Evolutionary conservation across 2,797 vertebrate species (phyloP).

Genomic region (Carduelis carduelis): DNA sequence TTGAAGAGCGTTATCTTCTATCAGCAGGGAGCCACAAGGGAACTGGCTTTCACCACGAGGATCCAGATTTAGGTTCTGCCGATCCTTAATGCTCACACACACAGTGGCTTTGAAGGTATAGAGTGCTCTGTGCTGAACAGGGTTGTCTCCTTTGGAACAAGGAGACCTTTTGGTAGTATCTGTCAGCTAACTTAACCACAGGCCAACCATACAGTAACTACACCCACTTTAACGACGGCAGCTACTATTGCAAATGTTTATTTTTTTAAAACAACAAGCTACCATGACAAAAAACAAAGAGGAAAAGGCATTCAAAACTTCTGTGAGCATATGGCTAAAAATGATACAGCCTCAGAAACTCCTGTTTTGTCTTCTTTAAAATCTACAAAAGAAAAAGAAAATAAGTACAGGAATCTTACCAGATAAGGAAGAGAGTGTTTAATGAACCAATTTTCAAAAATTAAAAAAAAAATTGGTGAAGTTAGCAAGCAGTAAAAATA

Average conservation of each 20-base stretch:
- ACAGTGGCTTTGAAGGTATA: accelerated
- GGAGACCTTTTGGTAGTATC: background rate
- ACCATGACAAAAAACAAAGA: background rate
- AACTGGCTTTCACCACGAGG: background rate
- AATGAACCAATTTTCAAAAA: background rate
- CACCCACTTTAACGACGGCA: background rate
- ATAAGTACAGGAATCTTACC: background rate
- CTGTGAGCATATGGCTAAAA: background rate
- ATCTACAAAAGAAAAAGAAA: background rate
- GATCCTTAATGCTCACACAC: background rate
- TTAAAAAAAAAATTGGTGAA: background rate
- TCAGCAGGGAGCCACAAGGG: background rate
- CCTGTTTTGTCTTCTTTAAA: background rate
- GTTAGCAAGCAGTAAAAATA: background rate
- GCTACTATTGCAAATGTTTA: background rate
- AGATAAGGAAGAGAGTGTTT: background rate
- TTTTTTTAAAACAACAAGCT: background rate
- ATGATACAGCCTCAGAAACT: background rate
- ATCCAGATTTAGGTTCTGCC: background rate
- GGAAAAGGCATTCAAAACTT: conserved; percentile 14
- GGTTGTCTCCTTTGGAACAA: background rate
- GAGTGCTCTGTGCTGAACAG: background rate
- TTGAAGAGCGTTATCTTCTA: accelerated
- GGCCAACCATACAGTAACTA: background rate
- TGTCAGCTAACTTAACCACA: background rate